Percentiles rank a stretch among this genome's conserved stretches.
phyloP scores from a whole-genome alignment of 1,140 invertebrate species.

The Matsumurasca onukii region DNA sequence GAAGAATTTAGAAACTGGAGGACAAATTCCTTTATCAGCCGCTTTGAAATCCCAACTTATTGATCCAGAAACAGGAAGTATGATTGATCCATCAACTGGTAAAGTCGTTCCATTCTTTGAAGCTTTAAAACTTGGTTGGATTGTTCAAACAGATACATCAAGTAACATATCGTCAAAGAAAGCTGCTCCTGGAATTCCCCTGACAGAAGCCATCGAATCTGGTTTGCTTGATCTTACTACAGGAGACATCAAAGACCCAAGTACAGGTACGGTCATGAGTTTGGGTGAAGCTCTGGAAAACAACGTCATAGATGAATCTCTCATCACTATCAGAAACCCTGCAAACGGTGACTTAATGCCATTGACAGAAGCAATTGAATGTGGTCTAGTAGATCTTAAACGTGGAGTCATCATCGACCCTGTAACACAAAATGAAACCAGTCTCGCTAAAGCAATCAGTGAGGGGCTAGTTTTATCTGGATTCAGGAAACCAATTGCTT shows the following conservation, averaged over 20 bases:
- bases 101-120: slow-evolving; percentile 81
- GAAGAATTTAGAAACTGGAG: slow-evolving; percentile 68
- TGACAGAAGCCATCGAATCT: slow-evolving; percentile 65
- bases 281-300: slow-evolving; percentile 69
- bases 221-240: slow-evolving; percentile 60
- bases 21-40: slow-evolving; percentile 68
- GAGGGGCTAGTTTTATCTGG: slow-evolving; percentile 66
- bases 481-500: slow-evolving; percentile 67
- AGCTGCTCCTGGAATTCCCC: slow-evolving; percentile 51
- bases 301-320: slow-evolving; percentile 72
- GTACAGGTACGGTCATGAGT: slow-evolving; percentile 59
- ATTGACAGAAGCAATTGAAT: slow-evolving; percentile 72
- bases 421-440: slow-evolving; percentile 64
- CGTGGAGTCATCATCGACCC: slow-evolving; percentile 69
- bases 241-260: slow-evolving; percentile 61
- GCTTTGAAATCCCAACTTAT: slow-evolving; percentile 73
- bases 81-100: slow-evolving; percentile 80
- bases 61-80: slow-evolving; percentile 72
- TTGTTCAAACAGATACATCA: slow-evolving; percentile 52
- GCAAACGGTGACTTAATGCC: slow-evolving; percentile 69
- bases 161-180: slow-evolving; percentile 29
- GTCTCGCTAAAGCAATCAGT: slow-evolving; percentile 68
- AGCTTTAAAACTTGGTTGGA: slow-evolving; percentile 71
- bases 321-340: slow-evolving; percentile 68
- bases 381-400: slow-evolving; percentile 72